Conservation (phyloP, 2,888 invertebrate genomes). For the Cantharis rustica region DNA sequence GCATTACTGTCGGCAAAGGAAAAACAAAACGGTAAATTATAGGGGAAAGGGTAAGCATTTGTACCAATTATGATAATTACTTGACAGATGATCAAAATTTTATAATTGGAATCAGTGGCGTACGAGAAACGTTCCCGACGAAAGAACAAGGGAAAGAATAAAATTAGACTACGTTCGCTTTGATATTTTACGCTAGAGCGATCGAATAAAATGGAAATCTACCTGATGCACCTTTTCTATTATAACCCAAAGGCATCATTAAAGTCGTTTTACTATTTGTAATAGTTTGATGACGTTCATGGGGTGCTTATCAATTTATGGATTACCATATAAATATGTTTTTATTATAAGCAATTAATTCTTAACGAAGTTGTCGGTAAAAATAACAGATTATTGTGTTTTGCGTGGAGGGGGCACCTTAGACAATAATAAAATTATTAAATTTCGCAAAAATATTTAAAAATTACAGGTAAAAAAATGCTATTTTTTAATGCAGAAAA, state of each 20-base stretch:
- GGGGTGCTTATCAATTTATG: conserved; percentile 25
- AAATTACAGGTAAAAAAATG: conserved; percentile 31
- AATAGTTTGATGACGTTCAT: conserved; percentile 21
- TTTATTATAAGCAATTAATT: conserved; percentile 2
- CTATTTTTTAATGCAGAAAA: conserved; percentile 40
- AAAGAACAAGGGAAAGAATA: neutral
- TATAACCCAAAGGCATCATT: conserved; percentile 27
- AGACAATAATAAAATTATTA: neutral
- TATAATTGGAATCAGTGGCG: conserved; percentile 28
- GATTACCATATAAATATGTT: conserved; percentile 15
- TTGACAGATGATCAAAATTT: conserved; percentile 30
- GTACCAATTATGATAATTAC: conserved; percentile 29
- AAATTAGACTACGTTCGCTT: conserved; percentile 6
- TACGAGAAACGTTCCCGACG: neutral
- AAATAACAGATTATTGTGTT: neutral
- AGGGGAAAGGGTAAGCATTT: conserved; percentile 28
- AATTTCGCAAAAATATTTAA: neutral
- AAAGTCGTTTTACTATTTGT: conserved; percentile 30
- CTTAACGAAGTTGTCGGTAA: conserved; percentile 5
- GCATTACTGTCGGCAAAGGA: conserved; percentile 24
- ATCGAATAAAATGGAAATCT: conserved; percentile 25
- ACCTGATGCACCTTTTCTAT: conserved; percentile 26
- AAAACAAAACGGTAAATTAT: conserved; percentile 28
- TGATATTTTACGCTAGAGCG: conserved; percentile 12
- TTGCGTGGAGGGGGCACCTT: neutral